These are phyloP conservation scores for Zelostemma sp. DNA, from an alignment of 1,140 invertebrate species.

Conservation along the genomic window DNA sequence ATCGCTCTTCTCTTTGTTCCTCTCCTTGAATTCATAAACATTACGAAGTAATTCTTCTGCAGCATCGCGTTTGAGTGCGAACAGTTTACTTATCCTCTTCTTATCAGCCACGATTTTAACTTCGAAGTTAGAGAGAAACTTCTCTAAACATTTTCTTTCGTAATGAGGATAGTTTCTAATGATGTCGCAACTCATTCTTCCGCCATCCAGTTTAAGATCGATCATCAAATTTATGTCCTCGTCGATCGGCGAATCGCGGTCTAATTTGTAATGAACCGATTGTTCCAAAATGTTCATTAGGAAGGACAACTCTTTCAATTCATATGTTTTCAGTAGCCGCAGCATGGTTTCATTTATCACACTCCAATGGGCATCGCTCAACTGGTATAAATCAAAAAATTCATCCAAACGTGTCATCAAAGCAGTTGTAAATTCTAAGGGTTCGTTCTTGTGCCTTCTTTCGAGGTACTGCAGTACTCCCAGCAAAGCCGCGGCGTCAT, in stretches of 20 bases:
- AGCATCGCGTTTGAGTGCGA: too few relatives aligned
- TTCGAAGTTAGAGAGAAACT: not conserved
- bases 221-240: constrained; percentile 26
- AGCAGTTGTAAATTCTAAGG: constrained; percentile 11
- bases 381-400: constrained; percentile 24
- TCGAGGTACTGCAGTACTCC: constrained; percentile 44
- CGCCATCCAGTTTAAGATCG: not conserved
- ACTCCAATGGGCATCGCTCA: constrained; percentile 25
- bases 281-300: constrained; percentile 21
- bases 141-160: constrained; percentile 22
- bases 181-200: constrained; percentile 25
- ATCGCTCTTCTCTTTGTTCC: constrained; percentile 1
- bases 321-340: constrained; percentile 23
- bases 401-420: constrained; percentile 17
- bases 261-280: constrained; percentile 34
- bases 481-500: constrained; percentile 44
- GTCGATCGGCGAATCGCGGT: constrained; percentile 23
- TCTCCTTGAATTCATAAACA: constrained; percentile 47
- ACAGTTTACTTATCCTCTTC: too few relatives aligned
- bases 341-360: constrained; percentile 42
- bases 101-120: constrained; percentile 32
- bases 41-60: too few relatives aligned
- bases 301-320: constrained; percentile 4
- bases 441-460: constrained; percentile 55
- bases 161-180: constrained; percentile 32